These are phyloP conservation scores for Dynastes hyllus DNA, from an alignment of 2,888 invertebrate species.

Conservation along the genomic window DNA sequence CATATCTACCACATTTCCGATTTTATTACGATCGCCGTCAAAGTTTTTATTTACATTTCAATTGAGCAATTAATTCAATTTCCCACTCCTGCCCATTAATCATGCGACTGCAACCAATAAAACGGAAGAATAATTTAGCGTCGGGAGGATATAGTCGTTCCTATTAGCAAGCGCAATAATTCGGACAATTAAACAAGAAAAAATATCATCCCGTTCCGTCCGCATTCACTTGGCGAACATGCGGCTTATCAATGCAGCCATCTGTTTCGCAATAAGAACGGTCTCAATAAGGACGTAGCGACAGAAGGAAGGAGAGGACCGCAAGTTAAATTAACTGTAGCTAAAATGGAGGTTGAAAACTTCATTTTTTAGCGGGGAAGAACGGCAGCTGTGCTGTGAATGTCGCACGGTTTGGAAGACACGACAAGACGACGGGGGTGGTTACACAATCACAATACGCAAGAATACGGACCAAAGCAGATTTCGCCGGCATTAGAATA, in stretches of 20 bases:
- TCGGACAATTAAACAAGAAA: constrained; percentile 39
- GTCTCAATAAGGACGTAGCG: neutral
- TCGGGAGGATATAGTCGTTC: neutral
- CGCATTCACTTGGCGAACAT: constrained; percentile 4
- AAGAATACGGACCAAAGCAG: constrained; percentile 63
- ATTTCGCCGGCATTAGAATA: constrained; percentile 69
- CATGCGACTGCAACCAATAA: neutral
- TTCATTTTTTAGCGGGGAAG: constrained; percentile 69
- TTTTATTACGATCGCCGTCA: too few relatives aligned
- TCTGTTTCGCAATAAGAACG: constrained; percentile 55
- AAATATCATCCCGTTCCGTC: constrained; percentile 19
- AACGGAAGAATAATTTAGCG: constrained; percentile 24
- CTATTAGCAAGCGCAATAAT: constrained; percentile 41
- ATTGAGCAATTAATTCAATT: neutral
- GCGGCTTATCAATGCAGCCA: constrained; percentile 47
- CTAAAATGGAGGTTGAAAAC: constrained; percentile 72
- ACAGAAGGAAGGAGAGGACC: constrained; percentile 42
- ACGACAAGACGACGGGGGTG: constrained; percentile 71
- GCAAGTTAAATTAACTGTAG: constrained; percentile 72
- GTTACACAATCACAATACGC: constrained; percentile 71
- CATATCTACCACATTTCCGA: too few relatives aligned
- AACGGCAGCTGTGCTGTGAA: constrained; percentile 66
- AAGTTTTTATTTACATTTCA: constrained; percentile 3
- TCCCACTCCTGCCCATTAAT: neutral
- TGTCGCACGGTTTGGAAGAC: constrained; percentile 60